Evolutionary conservation across 2,113 vertebrate species (phyloP).

Genomic region (Catagonus wagneri): DNA sequence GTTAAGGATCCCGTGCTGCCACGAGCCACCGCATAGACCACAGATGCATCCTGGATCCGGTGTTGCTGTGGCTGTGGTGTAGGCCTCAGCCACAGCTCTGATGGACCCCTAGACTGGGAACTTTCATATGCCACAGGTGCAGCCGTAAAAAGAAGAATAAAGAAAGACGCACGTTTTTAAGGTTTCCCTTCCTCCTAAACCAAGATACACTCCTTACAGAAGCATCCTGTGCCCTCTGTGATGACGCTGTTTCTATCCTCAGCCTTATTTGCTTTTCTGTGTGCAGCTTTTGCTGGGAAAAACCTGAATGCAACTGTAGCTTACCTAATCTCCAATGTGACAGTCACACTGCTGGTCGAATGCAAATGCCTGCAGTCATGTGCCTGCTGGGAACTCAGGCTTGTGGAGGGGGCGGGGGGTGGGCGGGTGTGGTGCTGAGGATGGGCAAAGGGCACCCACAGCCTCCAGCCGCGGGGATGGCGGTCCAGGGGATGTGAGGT

Average conservation of each 20-base stretch:
- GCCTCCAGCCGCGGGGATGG: background rate
- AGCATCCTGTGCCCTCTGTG: background rate
- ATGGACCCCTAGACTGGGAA: no score
- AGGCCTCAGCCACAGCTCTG: no score
- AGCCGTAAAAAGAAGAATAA: no score
- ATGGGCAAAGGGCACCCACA: background rate
- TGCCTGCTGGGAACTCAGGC: slow-evolving; percentile 63
- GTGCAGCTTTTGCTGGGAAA: slow-evolving; percentile 51
- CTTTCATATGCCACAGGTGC: no score
- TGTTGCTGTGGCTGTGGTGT: no score
- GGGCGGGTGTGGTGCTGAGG: background rate
- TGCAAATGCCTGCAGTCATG: slow-evolving; percentile 64
- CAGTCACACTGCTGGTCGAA: slow-evolving; percentile 74
- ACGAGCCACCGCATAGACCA: no score
- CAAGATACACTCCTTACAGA: background rate
- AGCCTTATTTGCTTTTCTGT: slow-evolving; percentile 30
- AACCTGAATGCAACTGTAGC: slow-evolving; percentile 49
- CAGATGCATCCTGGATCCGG: no score
- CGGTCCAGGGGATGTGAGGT: background rate
- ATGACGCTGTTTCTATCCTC: background rate
- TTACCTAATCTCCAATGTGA: slow-evolving; percentile 80
- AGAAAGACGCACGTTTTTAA: background rate
- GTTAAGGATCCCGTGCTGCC: no score
- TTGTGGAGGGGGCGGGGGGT: background rate
- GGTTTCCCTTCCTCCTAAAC: background rate